A percentile compares a stretch with the other conserved stretches of the same genome.
Evolutionary conservation across 2,113 vertebrate species (phyloP).

Genomic region (Tyrannus savana): DNA sequence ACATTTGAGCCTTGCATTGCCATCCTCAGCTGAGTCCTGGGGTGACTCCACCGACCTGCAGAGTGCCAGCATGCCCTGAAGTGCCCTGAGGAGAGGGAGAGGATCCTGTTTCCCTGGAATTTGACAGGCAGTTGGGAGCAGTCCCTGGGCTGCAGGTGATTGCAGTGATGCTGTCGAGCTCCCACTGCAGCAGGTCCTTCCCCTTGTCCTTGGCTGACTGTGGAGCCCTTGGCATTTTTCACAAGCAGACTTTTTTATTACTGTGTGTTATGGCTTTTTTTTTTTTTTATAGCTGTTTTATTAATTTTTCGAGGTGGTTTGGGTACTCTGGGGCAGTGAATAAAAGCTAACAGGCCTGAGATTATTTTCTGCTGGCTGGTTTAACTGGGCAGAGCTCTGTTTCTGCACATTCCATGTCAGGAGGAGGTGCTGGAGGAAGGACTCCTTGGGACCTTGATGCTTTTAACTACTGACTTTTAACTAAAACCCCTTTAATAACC

Average conservation of each 20-base stretch:
- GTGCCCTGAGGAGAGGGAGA: not conserved
- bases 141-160: not conserved
- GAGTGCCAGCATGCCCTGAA: not conserved
- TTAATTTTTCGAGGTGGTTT: not conserved
- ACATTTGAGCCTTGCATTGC: not conserved
- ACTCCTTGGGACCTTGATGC: not conserved
- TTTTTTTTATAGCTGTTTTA: not conserved
- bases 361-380: not conserved
- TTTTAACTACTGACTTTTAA: not conserved
- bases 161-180: not conserved
- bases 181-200: not conserved
- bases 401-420: not conserved
- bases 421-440: not conserved
- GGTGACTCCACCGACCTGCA: not conserved
- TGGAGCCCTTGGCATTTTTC: not conserved
- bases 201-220: not conserved
- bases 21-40: fast-evolving
- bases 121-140: not conserved
- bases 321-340: not conserved
- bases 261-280: too few species aligned
- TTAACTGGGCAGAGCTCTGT: not conserved
- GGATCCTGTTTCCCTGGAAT: not conserved
- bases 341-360: not conserved
- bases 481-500: not conserved
- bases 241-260: not conserved